Evolutionary conservation across 2,888 invertebrate genomes (phyloP).

Genomic region (Leptopilina syphax): DNA sequence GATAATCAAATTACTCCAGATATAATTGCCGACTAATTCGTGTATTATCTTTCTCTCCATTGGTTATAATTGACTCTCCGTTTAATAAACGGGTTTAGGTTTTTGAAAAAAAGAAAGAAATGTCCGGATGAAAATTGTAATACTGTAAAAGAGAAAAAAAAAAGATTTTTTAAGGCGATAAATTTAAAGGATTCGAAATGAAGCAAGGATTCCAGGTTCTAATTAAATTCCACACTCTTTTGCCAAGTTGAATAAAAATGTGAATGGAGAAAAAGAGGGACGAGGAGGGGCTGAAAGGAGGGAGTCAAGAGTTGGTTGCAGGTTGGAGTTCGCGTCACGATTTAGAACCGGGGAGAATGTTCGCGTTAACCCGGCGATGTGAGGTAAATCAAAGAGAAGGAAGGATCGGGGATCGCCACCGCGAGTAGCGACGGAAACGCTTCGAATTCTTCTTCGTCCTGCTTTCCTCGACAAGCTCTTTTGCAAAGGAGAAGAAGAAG

Average conservation of each 20-base stretch:
- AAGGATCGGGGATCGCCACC: conserved; percentile 55
- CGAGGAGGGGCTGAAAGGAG: conserved; percentile 28
- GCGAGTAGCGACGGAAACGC: conserved; percentile 59
- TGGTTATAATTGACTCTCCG: no score
- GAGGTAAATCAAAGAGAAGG: conserved; percentile 41
- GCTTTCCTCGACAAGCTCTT: conserved; percentile 34
- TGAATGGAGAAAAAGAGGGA: conserved; percentile 36
- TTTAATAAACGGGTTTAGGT: no score
- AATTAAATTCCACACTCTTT: conserved; percentile 58
- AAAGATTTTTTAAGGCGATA: no score
- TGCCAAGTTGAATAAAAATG: conserved; percentile 47
- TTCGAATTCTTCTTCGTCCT: conserved; percentile 57
- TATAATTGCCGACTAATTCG: no score
- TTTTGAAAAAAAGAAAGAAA: no score
- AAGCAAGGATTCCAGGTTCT: conserved; percentile 11
- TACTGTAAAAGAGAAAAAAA: no score
- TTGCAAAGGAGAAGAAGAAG: no score
- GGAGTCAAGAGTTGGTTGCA: conserved; percentile 38
- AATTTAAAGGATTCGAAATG: not conserved
- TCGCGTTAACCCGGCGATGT: conserved; percentile 37
- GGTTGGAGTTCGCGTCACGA: conserved; percentile 39
- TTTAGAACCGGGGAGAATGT: conserved; percentile 29
- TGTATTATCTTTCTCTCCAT: no score
- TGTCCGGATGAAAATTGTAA: no score
- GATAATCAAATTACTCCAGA: no score